phyloP scores from a whole-genome alignment of 2,797 vertebrate genomes.

The Cygnus olor region DNA sequence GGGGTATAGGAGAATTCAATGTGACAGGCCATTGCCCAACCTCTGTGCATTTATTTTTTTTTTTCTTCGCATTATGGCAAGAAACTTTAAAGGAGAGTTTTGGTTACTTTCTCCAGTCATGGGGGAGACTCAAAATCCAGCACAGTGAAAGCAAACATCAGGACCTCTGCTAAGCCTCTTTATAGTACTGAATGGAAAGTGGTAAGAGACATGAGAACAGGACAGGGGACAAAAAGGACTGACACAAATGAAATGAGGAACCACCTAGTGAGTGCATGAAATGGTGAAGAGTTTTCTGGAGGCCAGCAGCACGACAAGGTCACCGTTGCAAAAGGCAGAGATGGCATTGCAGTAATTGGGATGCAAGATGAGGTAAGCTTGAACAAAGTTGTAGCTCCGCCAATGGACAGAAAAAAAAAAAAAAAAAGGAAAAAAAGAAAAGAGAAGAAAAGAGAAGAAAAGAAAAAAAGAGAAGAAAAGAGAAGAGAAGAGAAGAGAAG shows the following conservation, averaged over 20 bases:
- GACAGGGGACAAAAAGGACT: neutral
- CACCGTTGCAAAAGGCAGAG: neutral
- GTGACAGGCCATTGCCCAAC: neutral
- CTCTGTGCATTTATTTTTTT: neutral
- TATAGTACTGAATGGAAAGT: neutral
- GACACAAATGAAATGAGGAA: neutral
- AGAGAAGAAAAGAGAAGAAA: too few relatives aligned
- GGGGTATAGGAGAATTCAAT: neutral
- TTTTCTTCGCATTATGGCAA: neutral
- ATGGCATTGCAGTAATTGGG: fast-evolving
- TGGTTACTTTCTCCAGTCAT: neutral
- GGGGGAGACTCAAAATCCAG: neutral
- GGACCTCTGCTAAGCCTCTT: neutral
- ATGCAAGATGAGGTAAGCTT: neutral
- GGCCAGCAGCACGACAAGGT: neutral
- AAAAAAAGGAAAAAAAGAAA: too few relatives aligned
- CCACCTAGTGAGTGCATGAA: neutral
- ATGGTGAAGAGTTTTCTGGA: neutral
- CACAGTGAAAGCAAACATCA: neutral
- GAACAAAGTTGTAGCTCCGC: neutral
- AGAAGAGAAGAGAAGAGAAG: too few relatives aligned
- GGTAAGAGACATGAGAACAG: neutral
- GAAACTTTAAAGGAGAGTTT: neutral
- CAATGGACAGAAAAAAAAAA: neutral
- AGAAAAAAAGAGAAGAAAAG: too few relatives aligned